Evolutionary conservation across 2,888 invertebrate genomes (phyloP).

Genomic region (Amiota communis): DNA sequence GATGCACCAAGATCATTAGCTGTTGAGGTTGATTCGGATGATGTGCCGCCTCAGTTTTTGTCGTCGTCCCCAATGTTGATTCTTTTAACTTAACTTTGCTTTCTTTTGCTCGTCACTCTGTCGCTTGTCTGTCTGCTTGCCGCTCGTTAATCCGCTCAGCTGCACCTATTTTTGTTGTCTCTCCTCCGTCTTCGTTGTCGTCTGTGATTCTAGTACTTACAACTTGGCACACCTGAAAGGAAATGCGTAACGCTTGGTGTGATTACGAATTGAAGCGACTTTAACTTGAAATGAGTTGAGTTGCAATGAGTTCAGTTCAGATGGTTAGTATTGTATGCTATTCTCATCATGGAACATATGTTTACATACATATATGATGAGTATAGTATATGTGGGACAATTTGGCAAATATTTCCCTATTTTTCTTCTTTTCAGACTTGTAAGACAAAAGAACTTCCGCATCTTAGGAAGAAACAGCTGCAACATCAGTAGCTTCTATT

Average conservation of each 20-base stretch:
- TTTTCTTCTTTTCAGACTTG: no score
- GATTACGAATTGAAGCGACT: background rate
- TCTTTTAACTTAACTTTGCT: background rate
- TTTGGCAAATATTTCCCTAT: slow-evolving; percentile 4
- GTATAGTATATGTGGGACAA: background rate
- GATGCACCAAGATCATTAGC: background rate
- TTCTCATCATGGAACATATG: no score
- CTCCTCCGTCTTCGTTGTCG: background rate
- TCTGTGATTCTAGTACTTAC: background rate
- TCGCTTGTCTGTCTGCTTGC: background rate
- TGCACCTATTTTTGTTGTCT: slow-evolving; percentile 56
- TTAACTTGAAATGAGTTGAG: no score
- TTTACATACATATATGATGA: no score
- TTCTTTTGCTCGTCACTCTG: slow-evolving; percentile 4
- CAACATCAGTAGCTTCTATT: no score
- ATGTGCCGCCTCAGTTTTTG: background rate
- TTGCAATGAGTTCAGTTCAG: no score
- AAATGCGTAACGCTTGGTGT: slow-evolving; percentile 31
- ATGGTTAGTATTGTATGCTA: no score
- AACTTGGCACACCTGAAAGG: slow-evolving; percentile 40
- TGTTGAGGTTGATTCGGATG: background rate
- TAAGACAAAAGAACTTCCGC: background rate
- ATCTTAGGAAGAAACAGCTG: background rate
- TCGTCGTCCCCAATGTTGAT: background rate
- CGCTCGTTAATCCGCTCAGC: slow-evolving; percentile 47